Percentiles rank a stretch among this genome's conserved stretches.
Evolutionary conservation across 2,797 vertebrate species (phyloP).

Genomic region (Emydoidea blandingii): DNA sequence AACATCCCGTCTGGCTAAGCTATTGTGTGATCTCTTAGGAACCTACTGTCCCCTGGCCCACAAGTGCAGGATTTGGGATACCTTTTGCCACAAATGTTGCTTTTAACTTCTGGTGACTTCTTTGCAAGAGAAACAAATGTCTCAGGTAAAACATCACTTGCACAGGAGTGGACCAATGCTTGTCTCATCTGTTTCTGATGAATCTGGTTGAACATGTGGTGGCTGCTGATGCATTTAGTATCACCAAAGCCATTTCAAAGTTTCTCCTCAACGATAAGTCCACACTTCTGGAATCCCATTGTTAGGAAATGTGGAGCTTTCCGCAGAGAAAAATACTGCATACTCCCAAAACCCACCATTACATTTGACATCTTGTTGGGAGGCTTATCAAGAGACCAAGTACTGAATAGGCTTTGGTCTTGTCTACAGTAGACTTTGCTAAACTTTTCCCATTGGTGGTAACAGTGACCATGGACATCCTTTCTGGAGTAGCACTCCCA

Average conservation of each 20-base stretch:
- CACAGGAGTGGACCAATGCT: background rate
- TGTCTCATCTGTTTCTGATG: background rate
- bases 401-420: background rate
- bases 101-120: background rate
- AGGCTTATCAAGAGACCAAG: background rate
- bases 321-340: background rate
- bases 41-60: background rate
- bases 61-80: background rate
- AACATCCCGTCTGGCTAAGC: background rate
- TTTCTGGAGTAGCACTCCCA: background rate
- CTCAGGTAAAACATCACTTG: background rate
- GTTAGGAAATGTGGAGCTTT: background rate
- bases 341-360: background rate
- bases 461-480: background rate
- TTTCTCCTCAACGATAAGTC: background rate
- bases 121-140: background rate
- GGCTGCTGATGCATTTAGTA: background rate
- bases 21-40: background rate
- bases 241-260: background rate
- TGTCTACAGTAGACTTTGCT: background rate
- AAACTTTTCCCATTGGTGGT: background rate
- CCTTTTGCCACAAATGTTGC: background rate
- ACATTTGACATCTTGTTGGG: background rate
- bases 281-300: background rate
- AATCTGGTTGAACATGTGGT: background rate